Conservation (phyloP, 2,797 vertebrate genomes). For the Leptodactylus fallax region DNA sequence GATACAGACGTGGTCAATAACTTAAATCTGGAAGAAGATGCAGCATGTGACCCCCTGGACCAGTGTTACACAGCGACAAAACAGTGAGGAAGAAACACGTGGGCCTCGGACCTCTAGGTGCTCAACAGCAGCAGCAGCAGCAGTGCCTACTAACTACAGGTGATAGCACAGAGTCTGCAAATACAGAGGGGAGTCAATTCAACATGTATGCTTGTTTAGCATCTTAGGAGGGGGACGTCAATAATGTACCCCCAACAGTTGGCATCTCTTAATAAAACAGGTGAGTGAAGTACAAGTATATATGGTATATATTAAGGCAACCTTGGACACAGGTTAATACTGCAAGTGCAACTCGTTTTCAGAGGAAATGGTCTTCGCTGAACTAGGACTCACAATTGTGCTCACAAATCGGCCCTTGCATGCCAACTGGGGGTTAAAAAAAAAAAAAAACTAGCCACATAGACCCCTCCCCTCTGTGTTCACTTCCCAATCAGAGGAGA, state of each 20-base stretch:
- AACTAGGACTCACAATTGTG: no score
- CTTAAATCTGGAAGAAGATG: constrained; percentile 22
- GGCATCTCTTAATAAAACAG: no score
- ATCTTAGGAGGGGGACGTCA: no score
- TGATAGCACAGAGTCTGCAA: no score
- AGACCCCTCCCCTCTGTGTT: not conserved
- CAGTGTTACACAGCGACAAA: not conserved
- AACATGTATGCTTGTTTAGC: not conserved
- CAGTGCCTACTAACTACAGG: not conserved
- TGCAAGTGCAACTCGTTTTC: constrained; percentile 34
- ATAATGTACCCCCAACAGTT: not conserved
- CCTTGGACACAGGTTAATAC: constrained; percentile 29
- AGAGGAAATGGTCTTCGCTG: no score
- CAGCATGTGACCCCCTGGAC: constrained; percentile 26
- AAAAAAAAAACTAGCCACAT: not conserved
- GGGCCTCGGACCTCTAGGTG: not conserved
- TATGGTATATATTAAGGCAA: constrained; percentile 39
- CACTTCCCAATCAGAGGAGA: no score
- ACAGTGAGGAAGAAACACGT: not conserved
- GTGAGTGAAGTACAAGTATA: not conserved
- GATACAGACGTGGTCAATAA: not conserved
- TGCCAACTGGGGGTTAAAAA: no score
- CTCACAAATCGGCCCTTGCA: no score
- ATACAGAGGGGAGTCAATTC: not conserved
- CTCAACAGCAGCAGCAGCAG: not conserved